Base-by-base conservation (phyloP, 2,113 vertebrate genomes). In the Lagopus muta region DNA sequence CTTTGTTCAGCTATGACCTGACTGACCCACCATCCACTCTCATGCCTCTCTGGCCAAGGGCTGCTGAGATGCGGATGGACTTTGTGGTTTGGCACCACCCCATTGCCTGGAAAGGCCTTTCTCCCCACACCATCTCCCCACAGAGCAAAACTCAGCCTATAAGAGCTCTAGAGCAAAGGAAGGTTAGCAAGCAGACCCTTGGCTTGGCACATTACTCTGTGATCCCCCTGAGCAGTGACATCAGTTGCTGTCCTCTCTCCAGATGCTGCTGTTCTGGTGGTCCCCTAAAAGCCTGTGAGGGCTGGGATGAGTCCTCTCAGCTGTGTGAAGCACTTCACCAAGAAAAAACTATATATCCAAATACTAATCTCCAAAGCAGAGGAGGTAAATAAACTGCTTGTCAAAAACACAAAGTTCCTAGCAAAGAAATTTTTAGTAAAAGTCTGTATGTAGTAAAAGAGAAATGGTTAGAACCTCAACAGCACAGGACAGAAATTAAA, bases 91-190 rank as follows among this genome's bases (percentile, higher is more conserved):
- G 11, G 24, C 66, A 70, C 7, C 15, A 18, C 45, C 24, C 11
- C 45, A 12, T 11, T 22, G 47, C 47, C 67, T 71, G n/a, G 24
- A 48, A 38, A 10, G 6, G 27, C 38, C 11, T 25, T 28, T 19
- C 38, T 58, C 40, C 27, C 14, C 0, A 0, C 0, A 2, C 55
- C 48, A n/a, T 5, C 1, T 2, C 5, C 36, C 16, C 0, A 22
- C 24, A 30, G 21, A 20, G 30, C 30, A 25, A 30, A 65, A n/a
- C 14, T 17, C 6, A 2, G 27, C 34, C 38, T 50, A 30, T 12
- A 30, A 36, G 36, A 25, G 1, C 1, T 0, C 1, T 55, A 64
- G 50, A 72, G 45, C 27, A 57, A 52, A 38, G 65, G 21, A 55
- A 67, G 10, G 38, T 54, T 65, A n/a, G 8, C 7, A 48, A 38